Evolutionary conservation across 2,113 vertebrate species (phyloP).

Genomic region (Bubo bubo): DNA sequence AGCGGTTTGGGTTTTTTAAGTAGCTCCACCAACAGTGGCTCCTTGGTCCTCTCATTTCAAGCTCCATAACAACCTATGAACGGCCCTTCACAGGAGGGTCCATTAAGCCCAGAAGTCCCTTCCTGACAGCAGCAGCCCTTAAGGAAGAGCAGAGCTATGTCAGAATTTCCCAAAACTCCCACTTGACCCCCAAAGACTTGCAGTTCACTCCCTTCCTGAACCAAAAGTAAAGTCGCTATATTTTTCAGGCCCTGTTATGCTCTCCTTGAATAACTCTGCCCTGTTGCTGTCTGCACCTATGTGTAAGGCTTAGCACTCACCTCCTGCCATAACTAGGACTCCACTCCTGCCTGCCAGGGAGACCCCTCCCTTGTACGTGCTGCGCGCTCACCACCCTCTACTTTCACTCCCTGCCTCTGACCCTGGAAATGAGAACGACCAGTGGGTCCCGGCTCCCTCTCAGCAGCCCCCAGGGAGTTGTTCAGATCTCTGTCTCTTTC

Average conservation of each 20-base stretch:
- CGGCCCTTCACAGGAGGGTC: not conserved
- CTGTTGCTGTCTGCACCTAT: no score
- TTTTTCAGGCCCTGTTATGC: not conserved
- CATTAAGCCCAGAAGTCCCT: not conserved
- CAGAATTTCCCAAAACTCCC: not conserved
- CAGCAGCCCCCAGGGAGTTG: not conserved
- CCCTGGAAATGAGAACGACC: rapidly evolving
- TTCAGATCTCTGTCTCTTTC: not conserved
- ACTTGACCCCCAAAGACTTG: not conserved
- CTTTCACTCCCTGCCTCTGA: not conserved
- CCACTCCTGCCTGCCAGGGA: no score
- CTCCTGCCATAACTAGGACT: not conserved
- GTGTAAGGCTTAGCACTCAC: no score
- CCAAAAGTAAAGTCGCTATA: rapidly evolving
- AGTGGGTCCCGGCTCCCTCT: not conserved
- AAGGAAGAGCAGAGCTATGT: not conserved
- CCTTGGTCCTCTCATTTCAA: not conserved
- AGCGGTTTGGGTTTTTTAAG: not conserved
- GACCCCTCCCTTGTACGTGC: not conserved
- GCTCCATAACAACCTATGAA: not conserved
- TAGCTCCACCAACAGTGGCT: not conserved
- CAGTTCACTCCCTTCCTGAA: not conserved
- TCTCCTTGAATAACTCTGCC: not conserved
- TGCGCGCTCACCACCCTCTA: rapidly evolving
- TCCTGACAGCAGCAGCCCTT: not conserved